A percentile compares a stretch with the other conserved stretches of the same genome.
These are phyloP conservation scores for Nasonia giraulti DNA, from an alignment of 1,140 invertebrate genomes.

Conservation along the genomic window DNA sequence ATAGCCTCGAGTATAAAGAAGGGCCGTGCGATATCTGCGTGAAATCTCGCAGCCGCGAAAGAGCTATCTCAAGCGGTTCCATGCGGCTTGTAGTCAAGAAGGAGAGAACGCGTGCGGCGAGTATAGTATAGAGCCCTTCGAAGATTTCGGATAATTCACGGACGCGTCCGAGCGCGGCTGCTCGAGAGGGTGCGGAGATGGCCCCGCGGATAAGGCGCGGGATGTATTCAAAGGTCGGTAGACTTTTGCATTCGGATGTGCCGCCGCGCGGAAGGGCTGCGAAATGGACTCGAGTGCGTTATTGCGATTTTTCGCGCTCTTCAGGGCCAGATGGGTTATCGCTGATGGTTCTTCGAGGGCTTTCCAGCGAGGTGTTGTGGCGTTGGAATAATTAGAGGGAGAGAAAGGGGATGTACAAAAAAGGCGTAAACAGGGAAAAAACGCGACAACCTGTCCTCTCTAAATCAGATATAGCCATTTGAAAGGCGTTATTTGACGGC, in stretches of 20 bases:
- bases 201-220: conserved; percentile 65
- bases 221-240: conserved; percentile 66
- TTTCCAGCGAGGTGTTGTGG: too few species aligned
- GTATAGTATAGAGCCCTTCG: conserved; percentile 44
- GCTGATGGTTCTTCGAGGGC: too few species aligned
- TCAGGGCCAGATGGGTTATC: not conserved
- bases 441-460: conserved; percentile 15
- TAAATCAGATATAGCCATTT: conserved; percentile 70
- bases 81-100: not conserved
- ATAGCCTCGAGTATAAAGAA: not conserved
- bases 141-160: conserved; percentile 72
- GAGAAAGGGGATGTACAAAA: not conserved
- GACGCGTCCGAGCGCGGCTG: conserved; percentile 67
- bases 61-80: not conserved
- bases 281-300: conserved; percentile 39
- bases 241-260: conserved; percentile 58
- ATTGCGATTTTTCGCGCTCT: not conserved
- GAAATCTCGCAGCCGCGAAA: conserved; percentile 36
- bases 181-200: conserved; percentile 72
- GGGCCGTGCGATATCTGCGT: conserved; percentile 20
- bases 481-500: conserved; percentile 66
- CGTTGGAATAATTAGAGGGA: not conserved
- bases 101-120: not conserved
- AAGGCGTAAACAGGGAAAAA: not conserved
- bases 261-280: not conserved